Base-by-base conservation (phyloP, 2,888 invertebrate species). In the Coleophora deauratella region DNA sequence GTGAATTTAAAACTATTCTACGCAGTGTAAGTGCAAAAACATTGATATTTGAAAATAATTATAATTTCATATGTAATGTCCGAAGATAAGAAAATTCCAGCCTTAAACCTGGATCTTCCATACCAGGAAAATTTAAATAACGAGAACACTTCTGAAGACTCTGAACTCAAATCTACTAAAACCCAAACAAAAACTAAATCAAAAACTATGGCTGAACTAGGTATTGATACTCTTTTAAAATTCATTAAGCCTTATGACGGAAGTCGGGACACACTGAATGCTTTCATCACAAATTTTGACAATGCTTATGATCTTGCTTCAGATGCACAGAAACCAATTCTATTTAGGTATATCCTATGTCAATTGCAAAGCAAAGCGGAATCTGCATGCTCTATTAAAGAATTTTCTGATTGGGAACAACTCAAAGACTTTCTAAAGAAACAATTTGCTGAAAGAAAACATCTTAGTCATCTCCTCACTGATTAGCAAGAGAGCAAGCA, bases 291-390 rank as follows among this genome's bases (percentile, higher is more conserved):
- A 28, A 28, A 28, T 28, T 28, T 6, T 28, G 28, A 28, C 28
- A 28, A 28, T 28, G 28, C 28, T 8, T 28, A 8, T 9, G 28
- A 28, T 55, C 42, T 40, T 41, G 43, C 39, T 46, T 44, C 31
- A 35, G 42, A 27, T n/a, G 34, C 28, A 15, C 9, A 28, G 9
- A 28, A 28, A 28, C 28, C 28, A 28, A 28, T 28, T 28, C 9
- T 28, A 9, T 28, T 28, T 9, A 28, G 9, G 9, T 28, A 8
- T 28, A 28, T 28, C 6, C 9, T 28, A 9, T 8, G 28, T 9
- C 28, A 28, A 9, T 9, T 28, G 9, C 6, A 28, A 8, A 9
- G 28, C 6, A 28, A 28, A 28, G n/a, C 4, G 15, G 12, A 30
- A 30, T 30, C 30, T 28, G 6, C 28, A 6, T 28, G 28, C 28